Conservation (phyloP, 2,888 invertebrate genomes). For the Byasa hedistus region DNA sequence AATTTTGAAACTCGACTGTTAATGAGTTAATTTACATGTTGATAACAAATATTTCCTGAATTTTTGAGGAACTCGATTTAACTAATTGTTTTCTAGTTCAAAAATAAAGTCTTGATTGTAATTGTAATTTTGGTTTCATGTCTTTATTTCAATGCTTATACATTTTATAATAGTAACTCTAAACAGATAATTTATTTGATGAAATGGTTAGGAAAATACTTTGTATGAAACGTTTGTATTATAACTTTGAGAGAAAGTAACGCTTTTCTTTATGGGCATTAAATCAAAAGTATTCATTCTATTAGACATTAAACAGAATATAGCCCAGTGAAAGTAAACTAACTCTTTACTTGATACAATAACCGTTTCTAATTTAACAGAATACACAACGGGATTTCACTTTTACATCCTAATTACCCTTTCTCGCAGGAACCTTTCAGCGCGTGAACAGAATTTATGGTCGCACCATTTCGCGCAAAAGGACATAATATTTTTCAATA, state of each 20-base stretch:
- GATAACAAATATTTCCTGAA: no score
- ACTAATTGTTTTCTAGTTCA: no score
- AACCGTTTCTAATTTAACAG: constrained; percentile 58
- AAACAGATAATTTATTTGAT: no score
- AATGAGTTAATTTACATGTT: no score
- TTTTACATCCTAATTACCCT: constrained; percentile 76
- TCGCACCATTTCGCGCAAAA: constrained; percentile 55
- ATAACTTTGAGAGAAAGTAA: constrained; percentile 23
- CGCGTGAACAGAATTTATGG: constrained; percentile 63
- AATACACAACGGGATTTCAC: constrained; percentile 65
- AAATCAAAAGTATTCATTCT: constrained; percentile 30
- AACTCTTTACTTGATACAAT: constrained; percentile 51
- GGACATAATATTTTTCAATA: constrained; percentile 50
- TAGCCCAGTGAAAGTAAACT: constrained; percentile 66
- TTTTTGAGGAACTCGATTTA: no score
- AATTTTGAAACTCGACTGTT: background rate
- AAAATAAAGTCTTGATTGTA: no score
- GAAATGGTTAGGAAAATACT: no score
- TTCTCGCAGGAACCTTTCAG: constrained; percentile 59
- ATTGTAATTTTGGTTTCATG: no score
- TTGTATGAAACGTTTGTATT: no score
- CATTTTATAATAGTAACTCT: no score
- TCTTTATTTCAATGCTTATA: no score
- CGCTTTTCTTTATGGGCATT: constrained; percentile 2
- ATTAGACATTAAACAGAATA: constrained; percentile 37